Conservation (phyloP, 2,113 vertebrate species). For the Dendrocopos noguchii region DNA sequence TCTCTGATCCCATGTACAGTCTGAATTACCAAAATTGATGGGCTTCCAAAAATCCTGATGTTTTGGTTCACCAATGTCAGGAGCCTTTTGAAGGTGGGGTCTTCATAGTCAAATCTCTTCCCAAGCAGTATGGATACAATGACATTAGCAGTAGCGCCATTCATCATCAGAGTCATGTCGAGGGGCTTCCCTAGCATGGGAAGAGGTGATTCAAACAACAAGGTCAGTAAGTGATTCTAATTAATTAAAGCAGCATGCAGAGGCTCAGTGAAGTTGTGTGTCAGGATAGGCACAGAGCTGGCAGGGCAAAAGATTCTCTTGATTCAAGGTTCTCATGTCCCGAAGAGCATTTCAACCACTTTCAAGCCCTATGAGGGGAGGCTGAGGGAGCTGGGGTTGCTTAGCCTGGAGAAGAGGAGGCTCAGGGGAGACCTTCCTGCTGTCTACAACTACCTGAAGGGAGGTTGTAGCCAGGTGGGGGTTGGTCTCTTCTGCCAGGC, state of each 20-base stretch:
- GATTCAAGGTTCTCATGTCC: neutral
- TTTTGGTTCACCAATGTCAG: neutral
- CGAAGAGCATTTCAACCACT: neutral
- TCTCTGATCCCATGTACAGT: neutral
- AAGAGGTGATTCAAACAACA: neutral
- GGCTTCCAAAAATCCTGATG: neutral
- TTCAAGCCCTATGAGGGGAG: too few species aligned
- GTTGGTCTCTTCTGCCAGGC: too few species aligned
- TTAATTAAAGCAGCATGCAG: neutral
- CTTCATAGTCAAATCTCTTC: constrained; percentile 67
- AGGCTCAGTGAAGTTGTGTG: neutral
- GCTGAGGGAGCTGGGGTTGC: too few species aligned
- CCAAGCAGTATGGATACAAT: constrained; percentile 73
- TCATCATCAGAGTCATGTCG: constrained; percentile 39
- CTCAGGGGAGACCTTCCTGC: too few species aligned
- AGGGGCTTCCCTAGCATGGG: constrained; percentile 55
- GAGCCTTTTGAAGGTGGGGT: neutral
- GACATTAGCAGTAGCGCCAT: constrained; percentile 64
- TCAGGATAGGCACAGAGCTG: neutral
- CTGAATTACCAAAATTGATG: neutral
- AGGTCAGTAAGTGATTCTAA: neutral
- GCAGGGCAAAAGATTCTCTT: neutral
- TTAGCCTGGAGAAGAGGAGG: too few species aligned
- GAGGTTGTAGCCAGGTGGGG: too few species aligned
- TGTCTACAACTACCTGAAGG: too few species aligned